phyloP scores from a whole-genome alignment of 2,113 vertebrate species.

The Cyprinodon tularosa region DNA sequence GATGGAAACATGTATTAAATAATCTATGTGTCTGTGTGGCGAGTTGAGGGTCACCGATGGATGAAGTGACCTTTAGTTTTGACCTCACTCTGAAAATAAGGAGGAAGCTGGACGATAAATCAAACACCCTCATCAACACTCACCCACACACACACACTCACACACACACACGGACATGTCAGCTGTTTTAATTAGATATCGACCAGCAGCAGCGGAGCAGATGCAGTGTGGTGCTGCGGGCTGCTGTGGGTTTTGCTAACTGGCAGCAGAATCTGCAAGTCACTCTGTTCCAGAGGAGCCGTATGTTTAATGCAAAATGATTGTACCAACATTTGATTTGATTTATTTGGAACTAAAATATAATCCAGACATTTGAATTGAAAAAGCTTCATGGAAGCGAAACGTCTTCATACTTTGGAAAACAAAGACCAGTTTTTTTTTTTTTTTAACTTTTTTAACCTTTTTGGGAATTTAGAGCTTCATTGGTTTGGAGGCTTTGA shows the following conservation, averaged over 20 bases:
- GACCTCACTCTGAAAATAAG: conserved; percentile 56
- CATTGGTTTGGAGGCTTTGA: not conserved
- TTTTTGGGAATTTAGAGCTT: not conserved
- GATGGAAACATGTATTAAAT: conserved; percentile 29
- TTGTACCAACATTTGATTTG: not conserved
- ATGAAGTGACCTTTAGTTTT: conserved; percentile 54
- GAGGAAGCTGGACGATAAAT: conserved; percentile 50
- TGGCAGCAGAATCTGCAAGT: too few species aligned
- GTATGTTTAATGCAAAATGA: too few species aligned
- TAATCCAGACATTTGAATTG: too few species aligned
- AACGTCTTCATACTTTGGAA: too few species aligned
- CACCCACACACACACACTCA: not conserved
- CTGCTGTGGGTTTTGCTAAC: conserved; percentile 10
- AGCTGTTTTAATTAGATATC: conserved; percentile 78
- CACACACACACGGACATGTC: conserved; percentile 5
- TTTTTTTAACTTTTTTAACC: too few species aligned
- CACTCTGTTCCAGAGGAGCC: too few species aligned
- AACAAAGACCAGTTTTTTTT: too few species aligned
- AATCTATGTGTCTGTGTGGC: conserved; percentile 35
- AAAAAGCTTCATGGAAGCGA: too few species aligned
- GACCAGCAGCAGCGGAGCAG: conserved; percentile 46
- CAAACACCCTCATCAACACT: conserved; percentile 23
- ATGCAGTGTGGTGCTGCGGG: conserved; percentile 25
- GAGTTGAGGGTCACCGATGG: conserved; percentile 43
- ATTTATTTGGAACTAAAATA: not conserved